These are phyloP conservation scores for Neostethus bicornis DNA, from an alignment of 2,797 vertebrate genomes.

Conservation along the genomic window DNA sequence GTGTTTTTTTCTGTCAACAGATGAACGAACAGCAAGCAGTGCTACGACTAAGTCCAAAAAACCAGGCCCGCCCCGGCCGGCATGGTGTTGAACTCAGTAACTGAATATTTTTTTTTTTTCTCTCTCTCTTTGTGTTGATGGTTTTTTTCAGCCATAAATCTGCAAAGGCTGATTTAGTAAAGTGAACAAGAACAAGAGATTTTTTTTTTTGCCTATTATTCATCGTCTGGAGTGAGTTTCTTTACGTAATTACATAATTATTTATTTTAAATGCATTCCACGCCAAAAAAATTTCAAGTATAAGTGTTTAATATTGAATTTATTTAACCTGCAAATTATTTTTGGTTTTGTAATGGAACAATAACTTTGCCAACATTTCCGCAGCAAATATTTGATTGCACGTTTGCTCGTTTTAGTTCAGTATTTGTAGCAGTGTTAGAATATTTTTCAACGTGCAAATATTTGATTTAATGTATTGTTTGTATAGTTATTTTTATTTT, in stretches of 20 bases:
- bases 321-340: neutral
- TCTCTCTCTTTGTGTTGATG: neutral
- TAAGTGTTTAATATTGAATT: neutral
- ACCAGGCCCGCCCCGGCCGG: constrained; percentile 68
- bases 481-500: constrained; percentile 11
- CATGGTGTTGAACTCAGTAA: constrained; percentile 86
- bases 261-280: neutral
- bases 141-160: neutral
- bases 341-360: constrained; percentile 8
- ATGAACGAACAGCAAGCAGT: constrained; percentile 72
- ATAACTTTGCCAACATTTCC: neutral
- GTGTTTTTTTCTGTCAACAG: constrained; percentile 58
- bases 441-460: constrained; percentile 7
- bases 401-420: neutral
- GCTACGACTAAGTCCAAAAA: constrained; percentile 71
- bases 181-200: neutral
- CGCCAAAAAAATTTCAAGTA: neutral
- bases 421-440: constrained; percentile 11
- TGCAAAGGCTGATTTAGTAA: neutral
- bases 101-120: neutral
- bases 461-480: constrained; percentile 1
- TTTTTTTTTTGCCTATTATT: no score
- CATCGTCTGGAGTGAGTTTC: constrained; percentile 8
- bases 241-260: neutral
- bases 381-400: neutral